phyloP scores from a whole-genome alignment of 2,888 invertebrate species.

The Poecilus cupreus region DNA sequence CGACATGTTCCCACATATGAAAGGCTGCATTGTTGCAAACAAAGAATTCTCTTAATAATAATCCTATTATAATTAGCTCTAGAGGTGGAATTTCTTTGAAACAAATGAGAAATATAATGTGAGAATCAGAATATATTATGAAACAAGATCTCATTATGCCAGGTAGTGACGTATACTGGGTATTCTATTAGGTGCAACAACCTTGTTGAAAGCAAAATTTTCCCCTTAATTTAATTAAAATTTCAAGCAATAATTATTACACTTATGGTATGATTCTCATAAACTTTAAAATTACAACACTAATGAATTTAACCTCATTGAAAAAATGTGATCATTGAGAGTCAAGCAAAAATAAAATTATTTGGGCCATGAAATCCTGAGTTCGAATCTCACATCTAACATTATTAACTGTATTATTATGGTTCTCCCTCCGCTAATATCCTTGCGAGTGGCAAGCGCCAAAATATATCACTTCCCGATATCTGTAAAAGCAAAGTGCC shows the following conservation, averaged over 20 bases:
- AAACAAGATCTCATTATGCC: conserved; percentile 24
- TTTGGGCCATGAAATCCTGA: too few relatives aligned
- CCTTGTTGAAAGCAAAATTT: conserved; percentile 39
- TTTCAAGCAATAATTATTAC: neutral
- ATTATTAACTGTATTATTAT: too few relatives aligned
- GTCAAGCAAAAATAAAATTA: too few relatives aligned
- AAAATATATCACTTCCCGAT: too few relatives aligned
- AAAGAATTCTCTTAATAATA: neutral
- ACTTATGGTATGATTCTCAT: neutral
- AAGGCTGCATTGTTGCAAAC: neutral
- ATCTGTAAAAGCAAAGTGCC: too few relatives aligned
- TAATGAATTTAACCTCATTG: neutral
- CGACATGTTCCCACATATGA: neutral
- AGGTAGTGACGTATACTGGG: neutral
- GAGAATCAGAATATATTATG: conserved; percentile 30
- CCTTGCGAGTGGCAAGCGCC: too few relatives aligned
- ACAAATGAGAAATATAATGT: conserved; percentile 31
- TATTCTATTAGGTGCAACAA: conserved; percentile 2
- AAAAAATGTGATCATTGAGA: too few relatives aligned
- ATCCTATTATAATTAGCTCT: conserved; percentile 17
- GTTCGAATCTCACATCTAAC: too few relatives aligned
- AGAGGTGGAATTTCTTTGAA: conserved; percentile 20
- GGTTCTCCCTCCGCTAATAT: too few relatives aligned
- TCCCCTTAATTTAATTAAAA: neutral
- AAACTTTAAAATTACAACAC: neutral